Conservation (phyloP, 2,113 vertebrate species). For the Callithrix jacchus region DNA sequence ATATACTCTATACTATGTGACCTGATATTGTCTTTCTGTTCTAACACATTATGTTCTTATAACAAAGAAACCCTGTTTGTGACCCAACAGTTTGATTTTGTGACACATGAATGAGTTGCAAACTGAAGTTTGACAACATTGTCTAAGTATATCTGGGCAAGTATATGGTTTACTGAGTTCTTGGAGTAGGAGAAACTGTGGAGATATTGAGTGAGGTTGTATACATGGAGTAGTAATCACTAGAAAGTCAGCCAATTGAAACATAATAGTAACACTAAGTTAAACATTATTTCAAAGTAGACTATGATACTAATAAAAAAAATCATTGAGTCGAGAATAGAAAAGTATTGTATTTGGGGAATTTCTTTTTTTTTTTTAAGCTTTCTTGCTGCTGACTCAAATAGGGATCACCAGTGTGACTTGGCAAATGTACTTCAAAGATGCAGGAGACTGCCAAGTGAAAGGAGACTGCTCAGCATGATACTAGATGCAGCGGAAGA, state of each 20-base stretch:
- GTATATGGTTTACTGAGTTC: background rate
- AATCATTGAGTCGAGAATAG: background rate
- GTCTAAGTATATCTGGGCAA: background rate
- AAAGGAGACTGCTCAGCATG: background rate
- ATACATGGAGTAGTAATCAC: background rate
- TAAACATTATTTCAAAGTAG: background rate
- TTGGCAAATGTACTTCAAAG: background rate
- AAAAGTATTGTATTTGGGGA: background rate
- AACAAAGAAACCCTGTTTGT: background rate
- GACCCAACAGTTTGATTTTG: background rate
- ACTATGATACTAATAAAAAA: background rate
- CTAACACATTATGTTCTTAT: background rate
- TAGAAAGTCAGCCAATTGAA: background rate
- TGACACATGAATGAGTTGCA: background rate
- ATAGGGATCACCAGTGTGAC: background rate
- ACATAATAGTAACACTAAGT: background rate
- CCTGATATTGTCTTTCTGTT: background rate
- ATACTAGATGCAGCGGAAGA: background rate
- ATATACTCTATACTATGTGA: background rate
- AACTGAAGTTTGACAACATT: background rate
- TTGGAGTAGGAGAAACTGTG: background rate
- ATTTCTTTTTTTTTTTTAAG: background rate
- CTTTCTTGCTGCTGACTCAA: background rate
- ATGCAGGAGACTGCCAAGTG: background rate
- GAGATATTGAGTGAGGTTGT: background rate